Base-by-base conservation (phyloP, 2,797 vertebrate genomes). In the Protosalanx chinensis region DNA sequence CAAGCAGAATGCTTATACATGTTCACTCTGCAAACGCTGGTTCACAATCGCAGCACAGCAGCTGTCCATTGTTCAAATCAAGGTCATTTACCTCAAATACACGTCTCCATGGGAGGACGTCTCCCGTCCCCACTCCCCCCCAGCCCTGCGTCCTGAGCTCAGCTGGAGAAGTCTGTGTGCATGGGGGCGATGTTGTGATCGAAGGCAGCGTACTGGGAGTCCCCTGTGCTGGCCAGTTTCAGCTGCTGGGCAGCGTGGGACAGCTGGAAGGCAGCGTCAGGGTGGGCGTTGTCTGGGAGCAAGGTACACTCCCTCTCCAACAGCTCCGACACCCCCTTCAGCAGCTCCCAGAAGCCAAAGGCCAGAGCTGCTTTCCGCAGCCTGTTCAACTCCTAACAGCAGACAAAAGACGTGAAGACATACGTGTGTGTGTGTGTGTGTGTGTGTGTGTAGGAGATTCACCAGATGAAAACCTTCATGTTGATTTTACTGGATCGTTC, bases 281-380 rank as follows among this genome's bases (percentile, higher is more conserved):
- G 97, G 64, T 99, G 97, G 0, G 97, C 97, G 0, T 96, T 96
- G 89, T 98, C 97, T 0, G 98, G 97, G 1, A 99, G 91, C 72
- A 99, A 82, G 0, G 97, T 99, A 86, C 98, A 99, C 81, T 99
- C 97, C 70, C 97, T 84, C 80, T 99, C 97, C 73, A 99, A 86
- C 88, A 99, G 95, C 35, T 99, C 98, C 0, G 97, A 95, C 70
- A 99, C 95, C 0, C 96, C 96, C 78, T 97, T 99, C 79, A 99
- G 81, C 64, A 99, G 94, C 82, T 99, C 97, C 93, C 96, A 91
- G 85, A 99, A 99, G 32, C 97, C 97, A 1, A 99, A 98, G 10
- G 97, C 96, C 82, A 99, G 82, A 5, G 98, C 97, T 1, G 98
- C 96, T 81, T 99, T 99, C 0, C 97, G 90, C 56, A 99, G 89